Base-by-base conservation (phyloP, 2,797 vertebrate species). In the Karalla daura region DNA sequence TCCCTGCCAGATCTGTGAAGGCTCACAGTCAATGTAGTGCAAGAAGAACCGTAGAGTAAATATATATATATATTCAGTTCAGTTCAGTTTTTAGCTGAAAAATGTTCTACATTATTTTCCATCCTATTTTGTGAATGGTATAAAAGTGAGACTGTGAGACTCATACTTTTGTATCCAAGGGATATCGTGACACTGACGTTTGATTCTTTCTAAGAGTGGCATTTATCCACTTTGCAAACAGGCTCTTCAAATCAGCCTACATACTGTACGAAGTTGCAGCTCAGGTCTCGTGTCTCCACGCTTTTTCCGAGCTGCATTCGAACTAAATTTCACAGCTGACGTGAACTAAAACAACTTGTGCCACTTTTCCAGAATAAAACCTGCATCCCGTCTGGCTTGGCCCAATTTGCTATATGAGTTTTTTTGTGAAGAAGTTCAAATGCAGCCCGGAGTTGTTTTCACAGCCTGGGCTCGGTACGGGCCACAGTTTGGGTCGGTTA, bases 1-100 rank as follows among this genome's bases (percentile, higher is more conserved):
- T 18, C 56, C 17, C 61, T 63, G 49, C 24, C 61, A 66, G 37
- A 54, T 63, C 43, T 43, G 5, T 44, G 64, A 44, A 60, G 40
- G 60, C 52, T 46, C 44, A 74, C 24, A 54, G 46, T 5, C 25
- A 46, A 30, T 12, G 45, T 6, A 27, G 43, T 18, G 35, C 17
- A 6, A 58, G 3, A 41, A 62, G 15, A 50, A n/a, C 2, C 1
- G 2, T 28, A 23, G 17, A 49, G 44, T 33, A 12, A 35, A n/a
- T 28, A 15, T 8, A 55, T n/a, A 23, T n/a, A n/a, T n/a, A 15
- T 11, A 23, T 1, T 53, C n/a, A 49, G 55, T 3, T 59, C 14
- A 43, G 7, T 25, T 25, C 15, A 55, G 25, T 15, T 40, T 46
- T 32, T 4, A 21, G 10, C 7, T 15, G 5, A 45, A 37, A 30